These are phyloP conservation scores for Arbacia lixula DNA, from an alignment of 53 echinoderm and acorn worm species.

Conservation along the genomic window DNA sequence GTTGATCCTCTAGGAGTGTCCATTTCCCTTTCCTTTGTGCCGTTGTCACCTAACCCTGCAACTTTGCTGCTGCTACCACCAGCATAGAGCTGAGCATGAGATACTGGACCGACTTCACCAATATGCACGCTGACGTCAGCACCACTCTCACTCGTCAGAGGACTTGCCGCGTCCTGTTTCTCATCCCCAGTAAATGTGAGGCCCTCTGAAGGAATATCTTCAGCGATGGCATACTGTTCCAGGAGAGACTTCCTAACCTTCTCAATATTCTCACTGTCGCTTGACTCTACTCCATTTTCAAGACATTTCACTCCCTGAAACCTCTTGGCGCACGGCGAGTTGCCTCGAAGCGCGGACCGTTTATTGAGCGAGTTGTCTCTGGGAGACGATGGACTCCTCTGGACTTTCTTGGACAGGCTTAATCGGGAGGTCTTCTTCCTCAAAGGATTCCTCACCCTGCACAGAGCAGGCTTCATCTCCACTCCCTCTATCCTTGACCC, in stretches of 20 bases:
- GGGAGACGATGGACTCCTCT: neutral
- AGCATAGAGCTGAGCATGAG: too few species aligned
- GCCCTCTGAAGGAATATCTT: too few species aligned
- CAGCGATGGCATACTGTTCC: neutral
- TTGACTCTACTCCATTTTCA: too few species aligned
- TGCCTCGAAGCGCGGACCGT: constrained; percentile 73
- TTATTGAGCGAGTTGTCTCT: constrained; percentile 31
- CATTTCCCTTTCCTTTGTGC: too few species aligned
- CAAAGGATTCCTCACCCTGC: constrained; percentile 10
- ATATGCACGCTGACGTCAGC: too few species aligned
- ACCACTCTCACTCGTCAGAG: too few species aligned
- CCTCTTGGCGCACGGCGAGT: constrained; percentile 80
- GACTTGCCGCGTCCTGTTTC: too few species aligned
- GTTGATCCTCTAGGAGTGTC: too few species aligned
- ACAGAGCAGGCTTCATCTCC: constrained; percentile 21
- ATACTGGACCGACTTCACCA: too few species aligned
- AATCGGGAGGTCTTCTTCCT: constrained; percentile 5
- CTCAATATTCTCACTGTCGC: neutral
- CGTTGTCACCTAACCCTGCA: too few species aligned
- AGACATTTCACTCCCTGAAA: neutral
- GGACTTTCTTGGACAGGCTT: constrained; percentile 20
- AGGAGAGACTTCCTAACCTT: constrained; percentile 38
- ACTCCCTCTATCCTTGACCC: neutral
- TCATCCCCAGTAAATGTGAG: too few species aligned
- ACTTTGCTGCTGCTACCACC: too few species aligned